Percentiles rank a stretch among this genome's conserved stretches.
These are phyloP conservation scores for Tipula helvola DNA, from an alignment of 2,888 invertebrate species.

Conservation along the genomic window DNA sequence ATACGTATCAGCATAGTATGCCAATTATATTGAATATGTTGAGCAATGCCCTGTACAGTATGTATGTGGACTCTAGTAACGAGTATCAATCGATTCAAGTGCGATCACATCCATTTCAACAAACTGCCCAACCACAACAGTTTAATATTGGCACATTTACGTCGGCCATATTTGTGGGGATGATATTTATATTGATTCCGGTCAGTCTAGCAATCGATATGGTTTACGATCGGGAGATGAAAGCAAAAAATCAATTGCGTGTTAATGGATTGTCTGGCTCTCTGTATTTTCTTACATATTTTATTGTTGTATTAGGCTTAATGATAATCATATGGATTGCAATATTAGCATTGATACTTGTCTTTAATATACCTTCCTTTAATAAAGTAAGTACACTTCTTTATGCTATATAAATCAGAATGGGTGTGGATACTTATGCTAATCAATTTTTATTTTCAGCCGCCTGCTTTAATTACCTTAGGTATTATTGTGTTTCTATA, in stretches of 20 bases:
- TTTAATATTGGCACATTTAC: slow-evolving; percentile 59
- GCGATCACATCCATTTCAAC: slow-evolving; percentile 55
- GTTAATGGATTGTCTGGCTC: slow-evolving; percentile 66
- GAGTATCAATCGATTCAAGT: slow-evolving; percentile 48
- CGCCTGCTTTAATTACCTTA: slow-evolving; percentile 55
- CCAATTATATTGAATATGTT: slow-evolving; percentile 62
- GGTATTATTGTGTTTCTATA: slow-evolving; percentile 54
- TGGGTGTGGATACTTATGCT: neutral
- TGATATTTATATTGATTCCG: slow-evolving; percentile 67
- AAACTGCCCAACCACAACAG: slow-evolving; percentile 58
- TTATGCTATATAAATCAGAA: neutral
- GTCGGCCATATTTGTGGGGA: slow-evolving; percentile 64
- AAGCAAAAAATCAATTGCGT: slow-evolving; percentile 68
- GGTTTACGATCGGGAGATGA: slow-evolving; percentile 74
- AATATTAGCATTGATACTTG: slow-evolving; percentile 40
- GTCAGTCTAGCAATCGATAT: slow-evolving; percentile 66
- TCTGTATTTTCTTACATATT: slow-evolving; percentile 64
- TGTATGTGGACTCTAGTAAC: slow-evolving; percentile 31
- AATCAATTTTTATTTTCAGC: slow-evolving; percentile 24
- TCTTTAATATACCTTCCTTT: slow-evolving; percentile 16
- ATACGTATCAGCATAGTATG: slow-evolving; percentile 65
- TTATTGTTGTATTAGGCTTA: slow-evolving; percentile 55
- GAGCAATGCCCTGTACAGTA: slow-evolving; percentile 46
- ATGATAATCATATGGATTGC: slow-evolving; percentile 55
- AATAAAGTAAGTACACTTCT: neutral